phyloP scores from a whole-genome alignment of 2,888 invertebrate genomes.

The Beris morrisii region DNA sequence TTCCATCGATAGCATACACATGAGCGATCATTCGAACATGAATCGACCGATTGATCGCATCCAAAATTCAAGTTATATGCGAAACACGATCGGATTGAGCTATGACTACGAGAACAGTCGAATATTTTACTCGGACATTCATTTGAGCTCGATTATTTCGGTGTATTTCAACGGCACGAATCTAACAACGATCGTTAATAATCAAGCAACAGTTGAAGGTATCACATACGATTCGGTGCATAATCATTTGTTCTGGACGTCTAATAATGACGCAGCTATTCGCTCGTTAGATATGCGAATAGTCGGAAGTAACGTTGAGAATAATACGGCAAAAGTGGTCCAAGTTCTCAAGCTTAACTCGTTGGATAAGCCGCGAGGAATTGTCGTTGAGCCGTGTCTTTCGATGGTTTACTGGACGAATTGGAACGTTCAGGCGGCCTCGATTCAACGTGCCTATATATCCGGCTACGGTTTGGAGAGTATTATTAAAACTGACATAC shows the following conservation, averaged over 20 bases:
- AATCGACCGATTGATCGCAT: constrained; percentile 79
- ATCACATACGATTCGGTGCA: constrained; percentile 73
- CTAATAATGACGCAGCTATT: constrained; percentile 76
- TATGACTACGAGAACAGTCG: constrained; percentile 71
- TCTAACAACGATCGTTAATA: constrained; percentile 69
- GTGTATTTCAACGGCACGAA: constrained; percentile 79
- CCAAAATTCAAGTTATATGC: constrained; percentile 70
- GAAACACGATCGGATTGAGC: constrained; percentile 84
- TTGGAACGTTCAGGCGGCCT: constrained; percentile 80
- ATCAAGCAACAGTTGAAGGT: constrained; percentile 85
- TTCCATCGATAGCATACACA: constrained; percentile 78
- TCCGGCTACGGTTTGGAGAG: constrained; percentile 69
- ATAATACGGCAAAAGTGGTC: constrained; percentile 58
- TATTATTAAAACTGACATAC: constrained; percentile 75
- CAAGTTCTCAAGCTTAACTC: constrained; percentile 66
- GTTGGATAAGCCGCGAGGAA: constrained; percentile 80
- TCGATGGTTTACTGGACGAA: constrained; percentile 80
- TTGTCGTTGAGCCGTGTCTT: constrained; percentile 82
- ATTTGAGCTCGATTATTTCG: constrained; percentile 79
- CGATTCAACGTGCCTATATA: constrained; percentile 75
- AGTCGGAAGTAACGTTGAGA: constrained; percentile 44
- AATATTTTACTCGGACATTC: constrained; percentile 88
- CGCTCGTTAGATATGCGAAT: constrained; percentile 48
- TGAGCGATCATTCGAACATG: constrained; percentile 69
- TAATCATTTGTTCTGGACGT: constrained; percentile 82